phyloP scores from a whole-genome alignment of 2,113 vertebrate genomes.

The Clarias batrachus region DNA sequence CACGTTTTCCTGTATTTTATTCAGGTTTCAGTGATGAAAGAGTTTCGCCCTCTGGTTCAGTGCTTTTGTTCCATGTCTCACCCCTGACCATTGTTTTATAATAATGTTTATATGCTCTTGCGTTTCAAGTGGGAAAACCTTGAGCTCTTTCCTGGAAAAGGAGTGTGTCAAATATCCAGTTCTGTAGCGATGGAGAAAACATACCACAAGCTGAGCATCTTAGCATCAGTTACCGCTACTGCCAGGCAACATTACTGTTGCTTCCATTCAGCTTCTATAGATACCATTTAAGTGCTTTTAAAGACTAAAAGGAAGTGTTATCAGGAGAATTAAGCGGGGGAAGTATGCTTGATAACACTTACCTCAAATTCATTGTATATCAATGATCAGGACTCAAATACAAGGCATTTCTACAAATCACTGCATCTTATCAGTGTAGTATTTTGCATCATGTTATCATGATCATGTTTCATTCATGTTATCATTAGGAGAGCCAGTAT shows the following conservation, averaged over 20 bases:
- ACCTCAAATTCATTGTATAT: background rate
- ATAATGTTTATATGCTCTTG: conserved; percentile 68
- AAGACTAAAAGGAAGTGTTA: background rate
- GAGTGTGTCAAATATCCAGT: conserved; percentile 50
- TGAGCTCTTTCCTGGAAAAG: conserved; percentile 59
- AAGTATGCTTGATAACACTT: conserved; percentile 15
- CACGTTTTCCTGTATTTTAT: conserved; percentile 67
- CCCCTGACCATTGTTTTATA: conserved; percentile 61
- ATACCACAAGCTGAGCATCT: conserved; percentile 28
- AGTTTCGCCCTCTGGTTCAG: conserved; percentile 56
- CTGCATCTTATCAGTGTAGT: background rate
- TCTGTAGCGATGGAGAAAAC: conserved; percentile 44
- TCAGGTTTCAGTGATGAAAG: conserved; percentile 67
- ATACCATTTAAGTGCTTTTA: conserved; percentile 26
- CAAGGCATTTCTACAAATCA: background rate
- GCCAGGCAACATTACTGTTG: conserved; percentile 2
- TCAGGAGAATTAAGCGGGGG: background rate
- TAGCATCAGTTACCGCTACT: conserved; percentile 15
- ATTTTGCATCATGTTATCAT: too few relatives aligned
- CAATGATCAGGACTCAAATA: background rate
- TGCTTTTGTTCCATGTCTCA: conserved; percentile 54
- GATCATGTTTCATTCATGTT: too few relatives aligned
- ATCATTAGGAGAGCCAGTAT: background rate
- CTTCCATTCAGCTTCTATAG: conserved; percentile 24
- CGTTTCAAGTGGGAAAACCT: conserved; percentile 63